A percentile compares a stretch with the other conserved stretches of the same genome.
Conservation (phyloP, 2,113 vertebrate species). For the Mormyrus iriodes region DNA sequence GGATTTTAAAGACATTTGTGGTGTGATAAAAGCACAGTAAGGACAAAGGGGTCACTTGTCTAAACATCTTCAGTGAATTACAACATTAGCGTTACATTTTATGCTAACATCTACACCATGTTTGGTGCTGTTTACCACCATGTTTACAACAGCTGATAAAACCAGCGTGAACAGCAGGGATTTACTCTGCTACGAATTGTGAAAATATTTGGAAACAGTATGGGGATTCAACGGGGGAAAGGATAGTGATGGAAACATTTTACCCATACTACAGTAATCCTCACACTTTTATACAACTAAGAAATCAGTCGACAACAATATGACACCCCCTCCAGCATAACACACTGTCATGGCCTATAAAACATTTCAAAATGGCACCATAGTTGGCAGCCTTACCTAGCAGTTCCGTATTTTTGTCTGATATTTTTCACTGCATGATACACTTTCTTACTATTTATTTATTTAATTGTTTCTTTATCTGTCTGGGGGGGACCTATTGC, state of each 20-base stretch:
- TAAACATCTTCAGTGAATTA: background rate
- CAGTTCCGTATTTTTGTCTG: background rate
- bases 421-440: background rate
- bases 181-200: background rate
- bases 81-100: background rate
- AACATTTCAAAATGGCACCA: background rate
- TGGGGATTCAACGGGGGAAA: background rate
- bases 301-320: background rate
- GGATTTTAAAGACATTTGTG: background rate
- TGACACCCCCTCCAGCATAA: background rate
- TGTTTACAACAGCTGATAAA: background rate
- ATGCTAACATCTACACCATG: background rate
- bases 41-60: background rate
- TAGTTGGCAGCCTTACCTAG: background rate
- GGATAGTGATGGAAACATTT: background rate
- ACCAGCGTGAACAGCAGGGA: background rate
- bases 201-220: background rate
- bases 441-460: background rate
- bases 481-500: background rate
- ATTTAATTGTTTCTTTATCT: background rate
- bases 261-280: background rate
- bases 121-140: background rate
- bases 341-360: background rate
- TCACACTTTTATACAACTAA: background rate
- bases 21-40: background rate